Evolutionary conservation across 1,140 invertebrate genomes (phyloP).

Genomic region (Drosophila elegans): DNA sequence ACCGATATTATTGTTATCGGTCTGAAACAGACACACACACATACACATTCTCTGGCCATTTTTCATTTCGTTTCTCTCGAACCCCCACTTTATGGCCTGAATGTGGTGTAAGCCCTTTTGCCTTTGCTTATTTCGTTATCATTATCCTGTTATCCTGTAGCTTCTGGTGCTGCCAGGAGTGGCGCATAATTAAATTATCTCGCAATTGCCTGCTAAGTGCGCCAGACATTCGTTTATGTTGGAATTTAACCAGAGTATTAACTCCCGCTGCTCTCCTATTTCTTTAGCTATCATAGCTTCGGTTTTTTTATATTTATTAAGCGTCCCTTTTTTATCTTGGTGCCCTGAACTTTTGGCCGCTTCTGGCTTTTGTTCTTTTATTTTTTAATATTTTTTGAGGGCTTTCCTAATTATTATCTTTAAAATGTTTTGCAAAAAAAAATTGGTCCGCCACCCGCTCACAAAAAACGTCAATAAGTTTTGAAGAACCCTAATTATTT

Average conservation of each 20-base stretch:
- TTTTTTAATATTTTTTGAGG: conserved; percentile 9
- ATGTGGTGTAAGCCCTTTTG: conserved; percentile 56
- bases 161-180: conserved; percentile 26
- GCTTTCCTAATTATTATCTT: conserved; percentile 74
- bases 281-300: conserved; percentile 21
- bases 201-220: conserved; percentile 81
- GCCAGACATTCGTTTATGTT: conserved; percentile 67
- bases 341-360: conserved; percentile 34
- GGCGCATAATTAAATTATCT: conserved; percentile 78
- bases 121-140: conserved; percentile 76
- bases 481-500: conserved; percentile 77
- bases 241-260: conserved; percentile 63
- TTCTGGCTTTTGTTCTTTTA: conserved; percentile 63
- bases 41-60: conserved; percentile 35
- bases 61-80: conserved; percentile 61
- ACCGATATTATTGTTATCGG: conserved; percentile 71
- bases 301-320: conserved; percentile 70
- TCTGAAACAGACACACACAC: conserved; percentile 38
- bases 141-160: conserved; percentile 77
- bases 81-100: conserved; percentile 46
- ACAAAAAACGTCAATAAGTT: conserved; percentile 67
- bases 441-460: conserved; percentile 18
- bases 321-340: conserved; percentile 33
- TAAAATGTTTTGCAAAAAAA: conserved; percentile 46
- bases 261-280: not conserved